These are phyloP conservation scores for Echeneis naucrates DNA, from an alignment of 2,797 vertebrate genomes.

Conservation along the genomic window DNA sequence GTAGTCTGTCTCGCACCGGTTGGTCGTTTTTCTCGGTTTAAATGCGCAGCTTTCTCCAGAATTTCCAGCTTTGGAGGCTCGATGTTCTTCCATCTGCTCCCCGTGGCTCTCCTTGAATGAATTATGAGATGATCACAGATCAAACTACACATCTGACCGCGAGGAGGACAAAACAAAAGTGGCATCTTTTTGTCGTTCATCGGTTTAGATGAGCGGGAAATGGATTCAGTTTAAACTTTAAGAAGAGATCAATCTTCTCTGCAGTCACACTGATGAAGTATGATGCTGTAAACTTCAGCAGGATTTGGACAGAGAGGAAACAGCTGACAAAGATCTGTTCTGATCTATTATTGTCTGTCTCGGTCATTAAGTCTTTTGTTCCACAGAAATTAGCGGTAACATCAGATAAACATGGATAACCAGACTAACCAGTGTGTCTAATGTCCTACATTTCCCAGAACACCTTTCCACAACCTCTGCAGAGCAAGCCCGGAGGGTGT, in stretches of 20 bases:
- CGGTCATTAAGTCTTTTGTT: too few relatives aligned
- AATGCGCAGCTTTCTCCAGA: too few relatives aligned
- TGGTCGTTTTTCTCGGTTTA: too few relatives aligned
- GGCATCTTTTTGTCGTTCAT: neutral
- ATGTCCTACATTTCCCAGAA: slow-evolving; percentile 4
- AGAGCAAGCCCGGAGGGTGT: neutral
- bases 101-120: neutral
- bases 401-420: neutral
- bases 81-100: too few relatives aligned
- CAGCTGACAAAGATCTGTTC: too few relatives aligned
- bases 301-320: neutral
- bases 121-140: neutral
- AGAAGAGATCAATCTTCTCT: slow-evolving; percentile 12
- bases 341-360: too few relatives aligned
- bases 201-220: neutral
- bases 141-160: neutral
- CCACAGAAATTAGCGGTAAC: neutral
- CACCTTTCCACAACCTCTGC: neutral
- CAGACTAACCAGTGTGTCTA: neutral
- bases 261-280: neutral
- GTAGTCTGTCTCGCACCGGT: neutral
- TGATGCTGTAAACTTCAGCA: neutral
- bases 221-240: neutral
- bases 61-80: neutral
- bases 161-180: neutral